Evolutionary conservation across 2,888 invertebrate genomes (phyloP).

Genomic region (Tholera decimalis): DNA sequence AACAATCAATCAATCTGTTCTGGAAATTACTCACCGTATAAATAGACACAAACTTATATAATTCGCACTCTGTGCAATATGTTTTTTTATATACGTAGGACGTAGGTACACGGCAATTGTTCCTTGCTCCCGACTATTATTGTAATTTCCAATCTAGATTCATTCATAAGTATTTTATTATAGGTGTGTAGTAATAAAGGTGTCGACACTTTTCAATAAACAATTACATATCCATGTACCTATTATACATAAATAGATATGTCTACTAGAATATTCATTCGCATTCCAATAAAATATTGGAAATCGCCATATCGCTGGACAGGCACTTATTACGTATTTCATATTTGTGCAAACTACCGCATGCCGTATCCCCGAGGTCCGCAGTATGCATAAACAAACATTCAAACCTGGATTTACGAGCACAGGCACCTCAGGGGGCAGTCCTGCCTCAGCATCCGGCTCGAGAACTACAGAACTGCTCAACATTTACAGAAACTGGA

Average conservation of each 20-base stretch:
- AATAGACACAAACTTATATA: too few relatives aligned
- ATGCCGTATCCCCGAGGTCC: constrained; percentile 54
- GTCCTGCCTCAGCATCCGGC: constrained; percentile 53
- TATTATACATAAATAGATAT: background rate
- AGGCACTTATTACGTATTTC: constrained; percentile 44
- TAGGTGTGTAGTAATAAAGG: too few relatives aligned
- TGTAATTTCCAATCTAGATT: too few relatives aligned
- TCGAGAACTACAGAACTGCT: constrained; percentile 53
- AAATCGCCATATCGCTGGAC: constrained; percentile 23
- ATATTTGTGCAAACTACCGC: constrained; percentile 49
- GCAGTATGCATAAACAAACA: constrained; percentile 71
- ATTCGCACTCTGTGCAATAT: too few relatives aligned
- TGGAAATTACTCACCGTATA: too few relatives aligned
- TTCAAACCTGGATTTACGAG: constrained; percentile 74
- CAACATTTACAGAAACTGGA: constrained; percentile 62
- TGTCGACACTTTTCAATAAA: too few relatives aligned
- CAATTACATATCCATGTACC: too few relatives aligned
- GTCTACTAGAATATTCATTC: background rate
- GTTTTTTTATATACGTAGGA: too few relatives aligned
- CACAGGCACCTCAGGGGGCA: constrained; percentile 67
- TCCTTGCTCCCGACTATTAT: too few relatives aligned
- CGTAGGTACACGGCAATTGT: too few relatives aligned
- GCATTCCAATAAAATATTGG: constrained; percentile 15
- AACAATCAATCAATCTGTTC: too few relatives aligned
- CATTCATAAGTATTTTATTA: too few relatives aligned